phyloP scores from a whole-genome alignment of 2,888 invertebrate species.

The Yponomeuta plumbellus region DNA sequence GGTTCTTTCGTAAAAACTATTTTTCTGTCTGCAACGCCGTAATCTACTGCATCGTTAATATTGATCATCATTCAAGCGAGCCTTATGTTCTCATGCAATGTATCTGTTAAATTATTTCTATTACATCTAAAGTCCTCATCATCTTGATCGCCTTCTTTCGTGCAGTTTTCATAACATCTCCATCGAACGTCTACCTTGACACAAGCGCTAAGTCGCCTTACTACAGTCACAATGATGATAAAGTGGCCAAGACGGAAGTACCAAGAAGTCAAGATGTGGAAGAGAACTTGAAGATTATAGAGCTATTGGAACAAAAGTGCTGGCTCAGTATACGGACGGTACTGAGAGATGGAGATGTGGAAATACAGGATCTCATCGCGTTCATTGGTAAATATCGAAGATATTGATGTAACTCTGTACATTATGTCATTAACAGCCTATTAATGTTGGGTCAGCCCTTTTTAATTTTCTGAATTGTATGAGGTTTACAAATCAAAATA shows the following conservation, averaged over 20 bases:
- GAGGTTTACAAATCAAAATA: too few species aligned
- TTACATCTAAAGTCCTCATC: constrained; percentile 19
- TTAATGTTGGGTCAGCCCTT: too few species aligned
- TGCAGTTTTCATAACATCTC: constrained; percentile 75
- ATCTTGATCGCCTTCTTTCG: constrained; percentile 41
- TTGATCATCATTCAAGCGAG: constrained; percentile 5
- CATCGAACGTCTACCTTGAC: constrained; percentile 72
- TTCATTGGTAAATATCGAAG: constrained; percentile 56
- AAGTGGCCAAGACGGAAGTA: constrained; percentile 29
- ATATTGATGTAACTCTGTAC: constrained; percentile 10
- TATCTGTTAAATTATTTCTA: background rate
- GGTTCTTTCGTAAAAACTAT: background rate
- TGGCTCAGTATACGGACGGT: constrained; percentile 63
- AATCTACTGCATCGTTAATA: background rate
- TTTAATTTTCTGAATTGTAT: too few species aligned
- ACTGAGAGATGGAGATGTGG: constrained; percentile 58
- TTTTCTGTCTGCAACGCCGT: background rate
- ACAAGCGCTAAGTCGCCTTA: constrained; percentile 58
- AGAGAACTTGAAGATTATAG: constrained; percentile 48
- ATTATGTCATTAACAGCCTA: background rate
- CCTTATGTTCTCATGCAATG: background rate
- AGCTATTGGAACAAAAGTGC: constrained; percentile 52
- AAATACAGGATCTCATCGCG: constrained; percentile 71
- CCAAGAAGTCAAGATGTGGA: constrained; percentile 27
- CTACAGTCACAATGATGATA: constrained; percentile 68